These are phyloP conservation scores for Exephanes ischioxanthus DNA, from an alignment of 2,888 invertebrate genomes.

Conservation along the genomic window DNA sequence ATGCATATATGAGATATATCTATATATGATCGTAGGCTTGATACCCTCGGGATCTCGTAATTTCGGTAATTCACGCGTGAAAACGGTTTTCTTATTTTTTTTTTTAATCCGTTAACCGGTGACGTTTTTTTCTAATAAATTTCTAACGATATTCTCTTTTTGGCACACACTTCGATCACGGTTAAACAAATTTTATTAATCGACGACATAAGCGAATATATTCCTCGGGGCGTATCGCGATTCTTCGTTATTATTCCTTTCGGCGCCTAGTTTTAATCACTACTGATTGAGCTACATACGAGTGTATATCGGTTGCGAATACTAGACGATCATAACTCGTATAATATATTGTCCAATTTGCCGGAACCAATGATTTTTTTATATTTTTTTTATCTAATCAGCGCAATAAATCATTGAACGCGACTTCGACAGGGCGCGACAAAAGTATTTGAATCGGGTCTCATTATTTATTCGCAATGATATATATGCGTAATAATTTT, in stretches of 20 bases:
- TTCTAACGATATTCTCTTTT: slow-evolving; percentile 59
- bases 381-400: slow-evolving; percentile 3
- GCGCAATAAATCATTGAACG: slow-evolving; percentile 23
- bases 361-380: slow-evolving; percentile 48
- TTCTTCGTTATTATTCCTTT: slow-evolving; percentile 20
- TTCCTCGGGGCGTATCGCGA: slow-evolving; percentile 26
- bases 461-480: background rate
- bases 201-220: slow-evolving; percentile 21
- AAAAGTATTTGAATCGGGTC: background rate
- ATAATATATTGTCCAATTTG: slow-evolving; percentile 78
- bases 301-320: slow-evolving; percentile 68
- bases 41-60: slow-evolving; percentile 26
- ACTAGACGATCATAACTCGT: slow-evolving; percentile 75
- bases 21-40: slow-evolving; percentile 30
- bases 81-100: slow-evolving; percentile 37
- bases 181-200: slow-evolving; percentile 44
- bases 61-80: slow-evolving; percentile 42
- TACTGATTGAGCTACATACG: slow-evolving; percentile 75
- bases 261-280: slow-evolving; percentile 60
- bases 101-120: slow-evolving; percentile 33
- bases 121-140: slow-evolving; percentile 43
- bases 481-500: slow-evolving; percentile 23
- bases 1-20: background rate
- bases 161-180: slow-evolving; percentile 67
- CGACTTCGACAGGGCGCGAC: slow-evolving; percentile 17